Evolutionary conservation across 2,888 invertebrate genomes (phyloP), one percentile per base, ranked within the genome.

Genomic region (Epirrita christyi): DNA sequence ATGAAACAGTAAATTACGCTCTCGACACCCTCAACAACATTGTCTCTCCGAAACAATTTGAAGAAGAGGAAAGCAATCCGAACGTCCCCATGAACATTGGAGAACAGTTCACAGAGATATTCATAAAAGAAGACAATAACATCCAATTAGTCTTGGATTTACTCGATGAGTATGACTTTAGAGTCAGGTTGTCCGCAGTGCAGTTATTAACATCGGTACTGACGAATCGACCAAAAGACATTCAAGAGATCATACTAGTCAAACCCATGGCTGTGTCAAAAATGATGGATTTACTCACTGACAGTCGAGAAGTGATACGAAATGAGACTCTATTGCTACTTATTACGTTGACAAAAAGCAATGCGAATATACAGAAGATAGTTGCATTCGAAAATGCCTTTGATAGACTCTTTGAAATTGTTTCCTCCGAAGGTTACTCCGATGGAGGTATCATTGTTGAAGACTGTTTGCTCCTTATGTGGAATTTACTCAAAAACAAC

Each of bases 321-420:
- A 99, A 99, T 81, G 98, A 99, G 90, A 97, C 98, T 0, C 88
- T 99, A 8, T 86, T 99, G 5, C 90, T 99, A 45, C 93, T 99
- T 0, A 97, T 97, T 64, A 97, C 98, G 75, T 87, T 99, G 70
- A 99, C 99, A 0, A 96, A 93, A 73, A 96, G 96, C 10, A 99
- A 99, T 89, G 97, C 98, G 0, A 99, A 98, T 83, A 98, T 99
- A 73, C 99, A 99, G 84, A 99, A 99, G 90, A 99, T 99, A 73
- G 98, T 99, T 0, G 99, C 99, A 0, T 99, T 99, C 83, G 99
- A 99, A 85, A 99, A 99, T 88, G 98, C 98, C 0, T 99, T 99
- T 80, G 99, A 99, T 84, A 94, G 97, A 67, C 92, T 99, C 28
- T 96, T 99, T 70, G 98, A 98, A 81, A 98, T 99, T 8, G 96